Evolutionary conservation across 2,113 vertebrate species (phyloP).

Genomic region (Gadus macrocephalus): DNA sequence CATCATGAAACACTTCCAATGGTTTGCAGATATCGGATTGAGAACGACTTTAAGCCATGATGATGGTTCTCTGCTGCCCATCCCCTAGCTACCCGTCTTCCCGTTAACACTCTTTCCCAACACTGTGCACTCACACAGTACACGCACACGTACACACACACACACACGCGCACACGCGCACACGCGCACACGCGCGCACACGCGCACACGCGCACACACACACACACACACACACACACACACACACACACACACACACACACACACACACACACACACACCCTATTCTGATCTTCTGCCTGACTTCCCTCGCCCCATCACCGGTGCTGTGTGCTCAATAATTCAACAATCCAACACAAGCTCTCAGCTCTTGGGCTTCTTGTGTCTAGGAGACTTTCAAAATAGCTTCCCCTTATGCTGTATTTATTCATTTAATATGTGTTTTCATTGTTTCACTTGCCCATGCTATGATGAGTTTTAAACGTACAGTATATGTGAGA

Average conservation of each 20-base stretch:
- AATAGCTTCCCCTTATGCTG: constrained; percentile 31
- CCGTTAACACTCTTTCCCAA: constrained; percentile 17
- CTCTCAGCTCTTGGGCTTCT: constrained; percentile 41
- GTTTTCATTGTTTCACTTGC: constrained; percentile 10
- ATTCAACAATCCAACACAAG: constrained; percentile 61
- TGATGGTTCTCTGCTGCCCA: constrained; percentile 9
- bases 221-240: too few species aligned
- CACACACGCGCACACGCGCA: too few species aligned
- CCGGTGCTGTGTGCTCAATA: constrained; percentile 57
- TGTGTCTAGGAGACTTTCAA: constrained; percentile 44
- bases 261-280: constrained; percentile 7
- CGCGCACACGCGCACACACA: neutral
- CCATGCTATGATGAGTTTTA: constrained; percentile 20
- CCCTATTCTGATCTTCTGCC: constrained; percentile 44
- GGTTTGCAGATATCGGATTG: constrained; percentile 40
- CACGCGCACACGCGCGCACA: neutral
- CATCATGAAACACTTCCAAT: constrained; percentile 13
- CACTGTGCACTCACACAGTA: neutral
- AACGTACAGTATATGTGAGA: neutral
- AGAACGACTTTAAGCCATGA: constrained; percentile 16
- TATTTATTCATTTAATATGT: neutral
- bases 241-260: too few species aligned
- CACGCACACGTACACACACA: constrained; percentile 2
- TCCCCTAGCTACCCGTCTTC: neutral
- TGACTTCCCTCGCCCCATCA: constrained; percentile 57